Evolutionary conservation across 2,888 invertebrate genomes (phyloP).

Genomic region (Eupithecia inturbata): DNA sequence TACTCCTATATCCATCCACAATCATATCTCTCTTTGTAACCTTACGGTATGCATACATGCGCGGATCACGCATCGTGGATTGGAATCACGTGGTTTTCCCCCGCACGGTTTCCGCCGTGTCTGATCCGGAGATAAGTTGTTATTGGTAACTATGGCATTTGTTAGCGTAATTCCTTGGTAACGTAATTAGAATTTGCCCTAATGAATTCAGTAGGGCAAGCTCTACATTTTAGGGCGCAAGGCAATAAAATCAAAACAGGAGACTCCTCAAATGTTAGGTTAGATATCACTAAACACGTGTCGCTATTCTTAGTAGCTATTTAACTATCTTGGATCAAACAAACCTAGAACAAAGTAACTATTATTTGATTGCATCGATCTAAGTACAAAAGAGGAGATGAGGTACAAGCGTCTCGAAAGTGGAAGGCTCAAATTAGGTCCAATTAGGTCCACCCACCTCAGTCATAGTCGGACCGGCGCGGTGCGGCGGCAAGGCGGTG

Average conservation of each 20-base stretch:
- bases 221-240: not conserved
- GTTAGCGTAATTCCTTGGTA: not conserved
- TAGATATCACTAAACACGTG: not conserved
- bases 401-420: too few relatives aligned
- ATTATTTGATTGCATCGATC: constrained; percentile 10
- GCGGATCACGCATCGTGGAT: not conserved
- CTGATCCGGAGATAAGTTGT: too few relatives aligned
- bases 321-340: not conserved
- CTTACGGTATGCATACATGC: not conserved
- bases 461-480: too few relatives aligned
- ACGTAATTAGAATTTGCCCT: too few relatives aligned
- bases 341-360: not conserved
- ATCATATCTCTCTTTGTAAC: not conserved
- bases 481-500: too few relatives aligned
- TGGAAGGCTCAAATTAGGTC: too few relatives aligned
- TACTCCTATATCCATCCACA: not conserved
- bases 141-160: too few relatives aligned
- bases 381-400: too few relatives aligned
- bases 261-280: not conserved
- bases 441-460: too few relatives aligned
- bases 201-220: not conserved
- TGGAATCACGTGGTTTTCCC: not conserved
- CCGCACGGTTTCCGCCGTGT: not conserved
- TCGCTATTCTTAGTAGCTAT: not conserved
- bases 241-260: not conserved